These are phyloP conservation scores for Parauchenoglanis punctatus DNA, from an alignment of 2,797 vertebrate species.

Conservation along the genomic window DNA sequence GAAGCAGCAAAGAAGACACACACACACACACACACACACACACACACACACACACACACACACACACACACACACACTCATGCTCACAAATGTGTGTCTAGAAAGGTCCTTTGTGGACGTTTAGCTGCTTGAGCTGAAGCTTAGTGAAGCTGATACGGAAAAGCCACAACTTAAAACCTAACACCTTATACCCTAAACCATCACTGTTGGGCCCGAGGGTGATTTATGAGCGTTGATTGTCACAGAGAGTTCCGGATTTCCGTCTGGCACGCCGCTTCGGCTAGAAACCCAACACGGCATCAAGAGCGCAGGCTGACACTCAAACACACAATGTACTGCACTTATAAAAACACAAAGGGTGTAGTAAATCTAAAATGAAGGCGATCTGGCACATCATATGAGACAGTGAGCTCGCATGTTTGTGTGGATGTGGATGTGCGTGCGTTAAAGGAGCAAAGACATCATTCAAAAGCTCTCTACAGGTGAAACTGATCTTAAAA, in stretches of 20 bases:
- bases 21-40: not conserved
- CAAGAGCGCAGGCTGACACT: constrained; percentile 54
- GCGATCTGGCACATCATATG: constrained; percentile 69
- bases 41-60: not conserved
- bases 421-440: constrained; percentile 18
- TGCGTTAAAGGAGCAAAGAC: constrained; percentile 41
- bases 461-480: constrained; percentile 18
- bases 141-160: constrained; percentile 18
- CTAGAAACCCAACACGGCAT: constrained; percentile 68
- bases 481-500: constrained; percentile 30
- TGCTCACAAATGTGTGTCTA: not conserved
- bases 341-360: constrained; percentile 33
- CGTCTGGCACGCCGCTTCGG: constrained; percentile 49
- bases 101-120: not conserved
- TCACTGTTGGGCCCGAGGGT: constrained; percentile 43
- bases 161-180: constrained; percentile 28
- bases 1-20: not conserved
- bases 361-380: constrained; percentile 75
- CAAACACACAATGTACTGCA: constrained; percentile 67
- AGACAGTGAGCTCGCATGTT: constrained; percentile 54
- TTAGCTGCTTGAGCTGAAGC: constrained; percentile 26
- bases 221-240: constrained; percentile 53
- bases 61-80: not conserved
- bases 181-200: constrained; percentile 24
- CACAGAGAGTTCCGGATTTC: constrained; percentile 52